A percentile compares a stretch with the other conserved stretches of the same genome.
phyloP scores from a whole-genome alignment of 1,140 invertebrate genomes.

The Bombus terrestris region DNA sequence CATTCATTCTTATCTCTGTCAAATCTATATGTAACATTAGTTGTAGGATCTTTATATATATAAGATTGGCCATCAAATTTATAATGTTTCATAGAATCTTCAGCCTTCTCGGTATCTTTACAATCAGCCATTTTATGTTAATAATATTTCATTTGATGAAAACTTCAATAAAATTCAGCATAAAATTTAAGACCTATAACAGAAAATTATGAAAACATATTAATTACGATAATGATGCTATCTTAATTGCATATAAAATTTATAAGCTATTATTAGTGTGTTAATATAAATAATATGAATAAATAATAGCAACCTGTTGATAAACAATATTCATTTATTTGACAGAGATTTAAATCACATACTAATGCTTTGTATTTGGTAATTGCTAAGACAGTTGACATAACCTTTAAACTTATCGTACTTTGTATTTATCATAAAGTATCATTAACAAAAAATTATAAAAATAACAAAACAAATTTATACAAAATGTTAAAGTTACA shows the following conservation, averaged over 20 bases:
- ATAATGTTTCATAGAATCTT: constrained; percentile 77
- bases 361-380: no score
- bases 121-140: constrained; percentile 53
- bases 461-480: neutral
- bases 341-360: neutral
- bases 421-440: neutral
- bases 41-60: constrained; percentile 81
- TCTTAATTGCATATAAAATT: neutral
- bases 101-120: constrained; percentile 45
- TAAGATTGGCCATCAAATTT: constrained; percentile 83
- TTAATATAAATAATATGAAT: neutral
- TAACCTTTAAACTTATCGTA: neutral
- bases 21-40: constrained; percentile 79
- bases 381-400: neutral
- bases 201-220: neutral
- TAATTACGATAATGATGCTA: neutral
- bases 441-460: neutral
- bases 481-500: neutral
- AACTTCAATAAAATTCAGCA: neutral
- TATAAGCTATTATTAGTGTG: neutral
- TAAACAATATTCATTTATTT: neutral
- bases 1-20: constrained; percentile 85
- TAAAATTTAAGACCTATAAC: constrained; percentile 7
- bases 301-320: neutral
- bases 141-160: neutral